Base-by-base conservation (phyloP, 2,113 vertebrate species). In the Centropus unirufus region DNA sequence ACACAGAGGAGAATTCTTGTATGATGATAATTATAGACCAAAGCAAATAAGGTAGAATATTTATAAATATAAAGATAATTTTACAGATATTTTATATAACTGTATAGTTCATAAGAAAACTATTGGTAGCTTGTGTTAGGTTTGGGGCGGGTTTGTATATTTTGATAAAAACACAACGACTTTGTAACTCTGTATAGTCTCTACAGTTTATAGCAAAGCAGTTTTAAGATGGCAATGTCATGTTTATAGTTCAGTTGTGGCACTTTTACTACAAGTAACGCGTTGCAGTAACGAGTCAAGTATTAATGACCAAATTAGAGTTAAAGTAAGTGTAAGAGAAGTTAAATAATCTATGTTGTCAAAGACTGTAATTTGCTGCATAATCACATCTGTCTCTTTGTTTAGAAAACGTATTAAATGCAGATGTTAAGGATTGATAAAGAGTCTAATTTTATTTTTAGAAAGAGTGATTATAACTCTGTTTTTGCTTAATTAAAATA, bases 41-140 rank as follows among this genome's bases (percentile, higher is more conserved):
- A 98, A 98, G 98, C 97, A 97, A 98, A 98, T 97, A 98, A 97
- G 97, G 97, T 97, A 97, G 97, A 98, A 97, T 98, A 98, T 98
- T 98, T 98, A 98, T 98, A 98, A 97, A 97, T 97, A 97, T 95
- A 98, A 97, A 97, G 92, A 97, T 98, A 98, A 98, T 98, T 98
- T 98, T 98, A 94, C 96, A 98, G 78, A 97, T 98, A 98, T 98
- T 98, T 98, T 98, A 92, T 98, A 98, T 98, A 97, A 98, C 88
- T 98, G 97, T 98, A 97, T 97, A 97, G 96, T 98, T 97, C 97
- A 67, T 98, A 97, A 96, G 92, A 92, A 92, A 95, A 98, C 95
- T 97, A 97, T 96, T 97, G 96, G 96, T 97, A 98, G 97, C 96
- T 97, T 97, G 95, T 97, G 97, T 97, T 98, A 97, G 97, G 96